Evolutionary conservation across 1,140 invertebrate species (phyloP), one percentile per base, ranked within the genome.

Genomic region (Geopemphigus sp.): DNA sequence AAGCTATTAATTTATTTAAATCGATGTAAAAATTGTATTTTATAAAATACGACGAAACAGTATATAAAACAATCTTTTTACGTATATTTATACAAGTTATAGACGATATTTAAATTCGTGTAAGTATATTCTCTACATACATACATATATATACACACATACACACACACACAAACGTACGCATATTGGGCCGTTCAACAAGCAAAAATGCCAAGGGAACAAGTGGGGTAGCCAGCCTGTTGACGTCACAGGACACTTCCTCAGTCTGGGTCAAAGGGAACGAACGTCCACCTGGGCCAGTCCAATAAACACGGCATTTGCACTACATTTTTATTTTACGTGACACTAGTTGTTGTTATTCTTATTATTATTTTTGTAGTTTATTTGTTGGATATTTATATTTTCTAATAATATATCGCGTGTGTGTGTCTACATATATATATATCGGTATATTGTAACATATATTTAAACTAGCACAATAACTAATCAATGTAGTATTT

Each of bases 251-350:
- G 74, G 56, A 61, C n/a, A 61, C n/a, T 78, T 78, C 57, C 39
- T 61, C 74, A 50, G 56, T 78, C 57, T 78, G 24, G 74, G 74
- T 78, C 74, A 78, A 78, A 61, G 74, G 74, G 74, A 78, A 57
- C 57, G 11, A 63, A 22, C 32, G 54, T 61, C 74, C 74, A 61
- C 56, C 39, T 57, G 47, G 56, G 74, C 56, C n/a, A 78, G 63
- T 78, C 59, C 74, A 63, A 78, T 78, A 78, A 39, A 45, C 39
- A 78, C 56, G 72, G 29, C 72, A 59, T 59, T 72, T 24, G 26
- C 47, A 26, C 68, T 14, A 72, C 8, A 47, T 54, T 72, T 54
- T 19, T 15, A 54, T 54, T 53, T 39, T 68, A 68, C 22, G 66
- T 50, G 66, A 72, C 47, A 72, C 68, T 53, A 70, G 68, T 72